Conservation (phyloP, 1,140 invertebrate species). For the Phenacoccus solenopsis region DNA sequence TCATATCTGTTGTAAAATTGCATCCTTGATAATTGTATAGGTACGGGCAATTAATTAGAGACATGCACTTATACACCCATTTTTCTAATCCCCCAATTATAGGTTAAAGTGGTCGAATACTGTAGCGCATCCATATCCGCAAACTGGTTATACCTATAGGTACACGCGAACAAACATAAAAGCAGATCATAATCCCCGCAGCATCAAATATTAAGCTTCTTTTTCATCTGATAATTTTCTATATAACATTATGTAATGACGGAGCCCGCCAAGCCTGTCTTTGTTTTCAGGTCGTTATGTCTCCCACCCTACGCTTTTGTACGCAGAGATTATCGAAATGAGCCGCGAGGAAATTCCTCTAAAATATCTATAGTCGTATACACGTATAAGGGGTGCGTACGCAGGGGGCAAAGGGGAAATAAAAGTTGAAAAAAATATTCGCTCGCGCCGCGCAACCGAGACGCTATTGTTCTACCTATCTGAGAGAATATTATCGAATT, state of each 20-base stretch:
- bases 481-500: too few species aligned
- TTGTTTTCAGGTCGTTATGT: not conserved
- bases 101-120: not conserved
- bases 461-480: too few species aligned
- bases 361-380: too few species aligned
- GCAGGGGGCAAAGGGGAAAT: too few species aligned
- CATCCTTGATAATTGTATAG: not conserved
- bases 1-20: not conserved
- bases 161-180: not conserved
- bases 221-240: slow-evolving; percentile 3
- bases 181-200: slow-evolving; percentile 1
- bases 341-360: not conserved
- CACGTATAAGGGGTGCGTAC: too few species aligned
- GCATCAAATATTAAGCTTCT: not conserved
- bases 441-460: too few species aligned
- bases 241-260: not conserved
- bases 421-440: too few species aligned
- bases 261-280: not conserved
- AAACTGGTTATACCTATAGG: not conserved
- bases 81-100: slow-evolving; percentile 2
- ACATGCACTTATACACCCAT: not conserved
- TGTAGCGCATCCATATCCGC: not conserved
- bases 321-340: not conserved
- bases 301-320: not conserved
- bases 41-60: slow-evolving; percentile 1